These are phyloP conservation scores for Chrysina gloriosa DNA, from an alignment of 2,888 invertebrate species.

Conservation along the genomic window DNA sequence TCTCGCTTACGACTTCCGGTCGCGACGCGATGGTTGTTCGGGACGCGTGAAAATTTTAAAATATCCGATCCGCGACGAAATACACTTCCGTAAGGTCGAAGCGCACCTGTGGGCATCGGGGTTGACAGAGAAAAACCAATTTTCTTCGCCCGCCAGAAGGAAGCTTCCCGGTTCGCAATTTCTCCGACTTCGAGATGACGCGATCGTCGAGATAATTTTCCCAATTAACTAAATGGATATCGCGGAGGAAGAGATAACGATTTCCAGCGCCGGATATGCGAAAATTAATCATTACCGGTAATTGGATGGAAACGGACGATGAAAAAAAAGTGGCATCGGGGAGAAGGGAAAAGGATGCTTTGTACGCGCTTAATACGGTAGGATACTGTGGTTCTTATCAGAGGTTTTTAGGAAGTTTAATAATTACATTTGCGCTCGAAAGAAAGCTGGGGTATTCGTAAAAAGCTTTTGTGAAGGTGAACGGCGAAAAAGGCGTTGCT, in stretches of 20 bases:
- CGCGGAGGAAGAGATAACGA: slow-evolving; percentile 19
- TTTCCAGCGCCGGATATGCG: neutral
- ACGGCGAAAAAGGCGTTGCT: no score
- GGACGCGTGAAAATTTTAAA: slow-evolving; percentile 8
- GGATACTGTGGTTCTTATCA: no score
- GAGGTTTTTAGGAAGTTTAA: no score
- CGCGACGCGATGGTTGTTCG: neutral
- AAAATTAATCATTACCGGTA: slow-evolving; percentile 23
- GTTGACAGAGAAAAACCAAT: slow-evolving; percentile 18
- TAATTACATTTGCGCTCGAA: no score
- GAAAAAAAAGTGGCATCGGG: no score
- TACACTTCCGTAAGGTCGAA: neutral
- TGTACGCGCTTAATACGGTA: no score
- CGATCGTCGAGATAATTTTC: slow-evolving; percentile 17
- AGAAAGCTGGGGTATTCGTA: no score
- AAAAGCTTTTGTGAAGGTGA: no score
- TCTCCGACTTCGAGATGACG: slow-evolving; percentile 2
- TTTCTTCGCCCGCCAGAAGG: neutral
- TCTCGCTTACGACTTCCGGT: neutral
- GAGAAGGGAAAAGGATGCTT: no score
- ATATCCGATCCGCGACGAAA: slow-evolving; percentile 7
- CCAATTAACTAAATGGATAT: slow-evolving; percentile 34
- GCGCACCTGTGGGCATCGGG: slow-evolving; percentile 11
- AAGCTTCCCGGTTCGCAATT: neutral
- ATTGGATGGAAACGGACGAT: no score